phyloP scores from a whole-genome alignment of 2,797 vertebrate species.

The Hafferia zeledoni region DNA sequence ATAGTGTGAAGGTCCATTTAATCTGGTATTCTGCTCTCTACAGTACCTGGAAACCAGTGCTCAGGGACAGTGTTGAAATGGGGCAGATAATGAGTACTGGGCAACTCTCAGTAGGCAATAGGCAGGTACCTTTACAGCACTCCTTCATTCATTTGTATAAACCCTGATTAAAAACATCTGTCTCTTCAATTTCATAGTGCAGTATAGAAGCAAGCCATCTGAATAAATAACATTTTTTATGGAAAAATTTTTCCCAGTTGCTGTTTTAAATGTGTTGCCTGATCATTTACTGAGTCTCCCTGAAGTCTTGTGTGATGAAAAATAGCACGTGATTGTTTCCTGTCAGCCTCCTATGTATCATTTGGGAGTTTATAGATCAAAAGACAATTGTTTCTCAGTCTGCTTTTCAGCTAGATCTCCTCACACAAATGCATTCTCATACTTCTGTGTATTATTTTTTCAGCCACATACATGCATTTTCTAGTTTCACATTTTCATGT shows the following conservation, averaged over 20 bases:
- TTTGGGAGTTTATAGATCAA: background rate
- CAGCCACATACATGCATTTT: background rate
- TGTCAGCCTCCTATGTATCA: background rate
- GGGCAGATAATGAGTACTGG: background rate
- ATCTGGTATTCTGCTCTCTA: background rate
- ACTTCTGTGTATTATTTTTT: background rate
- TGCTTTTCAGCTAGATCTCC: background rate
- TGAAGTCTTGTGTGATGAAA: background rate
- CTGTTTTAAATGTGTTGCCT: background rate
- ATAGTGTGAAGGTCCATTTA: background rate
- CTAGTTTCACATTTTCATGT: background rate
- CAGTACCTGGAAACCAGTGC: background rate
- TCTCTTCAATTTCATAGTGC: background rate
- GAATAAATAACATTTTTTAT: background rate
- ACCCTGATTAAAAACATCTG: background rate
- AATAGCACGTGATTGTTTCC: rapidly evolving
- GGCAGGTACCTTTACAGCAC: background rate
- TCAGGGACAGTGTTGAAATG: background rate
- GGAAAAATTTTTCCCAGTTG: background rate
- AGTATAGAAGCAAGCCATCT: background rate
- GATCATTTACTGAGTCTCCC: background rate
- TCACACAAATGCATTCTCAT: background rate
- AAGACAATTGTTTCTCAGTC: background rate
- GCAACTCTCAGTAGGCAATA: background rate
- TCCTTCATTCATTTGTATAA: background rate